Base-by-base conservation (phyloP, 2,797 vertebrate genomes). In the Oryzias sinensis region DNA sequence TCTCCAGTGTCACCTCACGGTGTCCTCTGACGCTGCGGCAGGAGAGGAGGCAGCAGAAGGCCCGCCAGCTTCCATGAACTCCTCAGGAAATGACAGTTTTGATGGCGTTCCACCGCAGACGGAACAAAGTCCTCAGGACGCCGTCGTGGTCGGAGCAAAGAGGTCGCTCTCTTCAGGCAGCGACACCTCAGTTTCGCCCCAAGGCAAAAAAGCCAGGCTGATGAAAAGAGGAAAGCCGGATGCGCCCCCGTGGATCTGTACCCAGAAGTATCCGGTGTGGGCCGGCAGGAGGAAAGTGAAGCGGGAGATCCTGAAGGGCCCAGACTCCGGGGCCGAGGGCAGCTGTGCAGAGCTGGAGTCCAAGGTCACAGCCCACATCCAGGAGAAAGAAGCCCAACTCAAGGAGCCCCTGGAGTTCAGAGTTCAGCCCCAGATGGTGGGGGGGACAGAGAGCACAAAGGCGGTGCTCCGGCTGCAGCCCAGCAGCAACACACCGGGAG, bases 221-320 rank as follows among this genome's bases (percentile, higher is more conserved):
- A 50, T 66, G 0, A 81, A 42, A 58, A 22, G n/a, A 0, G 53
- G 70, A 3, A 66, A 51, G 15, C 25, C 57, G 0, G 74, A 70
- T 1, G 4, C 29, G 0, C 72, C 72, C 4, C 71, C 63, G 7
- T 96, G 94, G 95, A 68, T 70, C 65, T 94, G 92, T 41, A 42
- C 59, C 24, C 77, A 92, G 4, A 91, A 81, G 65, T 93, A 94
- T 78, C 65, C 17, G 0, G 93, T 97, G 43, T 98, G 96, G 96
- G 88, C 90, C 0, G 93, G 95, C 6, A 88, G 95, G 5, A 90
- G 95, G 33, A 94, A 93, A 37, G 86, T 94, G 14, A 90, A 93
- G 22, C 81, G 94, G 24, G 93, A 92, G 60, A 64, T 97, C 44
- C 80, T 90, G 63, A 94, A 93, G 86, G 87, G 58, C 1, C 25